A percentile compares a stretch with the other conserved stretches of the same genome.
Evolutionary conservation across 2,888 invertebrate species (phyloP).

Genomic region (Choreutis nemorana): DNA sequence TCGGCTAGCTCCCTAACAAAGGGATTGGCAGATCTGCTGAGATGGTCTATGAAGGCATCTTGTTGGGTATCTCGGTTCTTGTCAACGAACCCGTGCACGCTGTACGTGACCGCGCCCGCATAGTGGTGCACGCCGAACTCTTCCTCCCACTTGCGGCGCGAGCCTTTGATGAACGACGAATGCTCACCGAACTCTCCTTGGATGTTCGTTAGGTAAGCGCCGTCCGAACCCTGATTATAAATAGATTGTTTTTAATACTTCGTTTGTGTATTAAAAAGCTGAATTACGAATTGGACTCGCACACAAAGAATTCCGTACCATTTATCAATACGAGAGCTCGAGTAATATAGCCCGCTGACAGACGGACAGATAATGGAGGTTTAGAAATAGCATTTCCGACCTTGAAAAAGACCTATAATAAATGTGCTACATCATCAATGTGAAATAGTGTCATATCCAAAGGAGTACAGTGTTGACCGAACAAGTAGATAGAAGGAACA

Average conservation of each 20-base stretch:
- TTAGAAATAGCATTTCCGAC: too few relatives aligned
- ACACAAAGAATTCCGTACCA: too few relatives aligned
- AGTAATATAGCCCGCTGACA: too few relatives aligned
- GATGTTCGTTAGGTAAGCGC: slow-evolving; percentile 86
- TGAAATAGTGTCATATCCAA: too few relatives aligned
- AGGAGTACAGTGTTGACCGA: too few relatives aligned
- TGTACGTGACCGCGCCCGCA: slow-evolving; percentile 87
- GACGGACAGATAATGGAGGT: too few relatives aligned
- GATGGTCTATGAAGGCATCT: slow-evolving; percentile 89
- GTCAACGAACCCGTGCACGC: slow-evolving; percentile 82
- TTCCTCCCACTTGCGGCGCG: slow-evolving; percentile 87
- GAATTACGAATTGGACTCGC: too few relatives aligned
- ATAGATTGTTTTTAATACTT: slow-evolving; percentile 3
- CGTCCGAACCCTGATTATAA: slow-evolving; percentile 75
- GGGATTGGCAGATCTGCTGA: slow-evolving; percentile 82
- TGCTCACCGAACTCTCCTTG: slow-evolving; percentile 88
- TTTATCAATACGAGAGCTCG: too few relatives aligned
- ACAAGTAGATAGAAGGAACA: too few relatives aligned
- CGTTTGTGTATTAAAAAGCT: too few relatives aligned
- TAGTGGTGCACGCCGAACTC: slow-evolving; percentile 92
- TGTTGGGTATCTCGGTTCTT: slow-evolving; percentile 94
- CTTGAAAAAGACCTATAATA: too few relatives aligned
- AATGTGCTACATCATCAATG: too few relatives aligned
- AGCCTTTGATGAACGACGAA: slow-evolving; percentile 85
- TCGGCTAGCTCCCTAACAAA: slow-evolving; percentile 81